phyloP scores from a whole-genome alignment of 2,888 invertebrate genomes.

The Biston betularia region DNA sequence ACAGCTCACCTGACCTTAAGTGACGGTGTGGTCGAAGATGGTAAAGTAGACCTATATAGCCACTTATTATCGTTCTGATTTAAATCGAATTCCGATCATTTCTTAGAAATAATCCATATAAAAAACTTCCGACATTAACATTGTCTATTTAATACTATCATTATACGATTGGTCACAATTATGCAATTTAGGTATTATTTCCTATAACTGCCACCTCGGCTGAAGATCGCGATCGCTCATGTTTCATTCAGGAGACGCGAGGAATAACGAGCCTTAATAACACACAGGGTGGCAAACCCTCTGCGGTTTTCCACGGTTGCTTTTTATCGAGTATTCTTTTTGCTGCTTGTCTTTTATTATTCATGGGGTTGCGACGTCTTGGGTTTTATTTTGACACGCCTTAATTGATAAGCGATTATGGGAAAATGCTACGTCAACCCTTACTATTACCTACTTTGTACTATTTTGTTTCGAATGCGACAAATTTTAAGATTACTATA shows the following conservation, averaged over 20 bases:
- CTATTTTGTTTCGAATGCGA: not conserved
- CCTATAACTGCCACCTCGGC: conserved; percentile 65
- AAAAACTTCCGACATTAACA: conserved; percentile 14
- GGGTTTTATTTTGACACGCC: conserved; percentile 52
- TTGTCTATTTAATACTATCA: conserved; percentile 25
- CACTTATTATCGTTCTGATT: no score
- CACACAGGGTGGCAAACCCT: conserved; percentile 41
- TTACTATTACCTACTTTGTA: not conserved
- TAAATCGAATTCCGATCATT: not conserved
- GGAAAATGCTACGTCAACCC: conserved; percentile 17
- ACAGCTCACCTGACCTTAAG: no score
- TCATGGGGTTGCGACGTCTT: conserved; percentile 51
- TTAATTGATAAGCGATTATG: conserved; percentile 47
- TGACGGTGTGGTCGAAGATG: no score
- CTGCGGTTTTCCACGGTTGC: conserved; percentile 41
- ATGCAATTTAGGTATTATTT: conserved; percentile 68
- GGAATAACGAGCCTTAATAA: conserved; percentile 73
- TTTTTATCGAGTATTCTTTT: conserved; percentile 41
- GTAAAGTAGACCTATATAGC: no score
- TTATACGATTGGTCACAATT: conserved; percentile 57
- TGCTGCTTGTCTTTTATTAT: conserved; percentile 49
- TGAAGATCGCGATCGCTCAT: conserved; percentile 73
- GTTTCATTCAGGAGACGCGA: conserved; percentile 69
- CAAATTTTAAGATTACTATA: no score
- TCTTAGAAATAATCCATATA: not conserved